These are phyloP conservation scores for Penaeus monodon DNA, from an alignment of 2,888 invertebrate genomes.

Conservation along the genomic window DNA sequence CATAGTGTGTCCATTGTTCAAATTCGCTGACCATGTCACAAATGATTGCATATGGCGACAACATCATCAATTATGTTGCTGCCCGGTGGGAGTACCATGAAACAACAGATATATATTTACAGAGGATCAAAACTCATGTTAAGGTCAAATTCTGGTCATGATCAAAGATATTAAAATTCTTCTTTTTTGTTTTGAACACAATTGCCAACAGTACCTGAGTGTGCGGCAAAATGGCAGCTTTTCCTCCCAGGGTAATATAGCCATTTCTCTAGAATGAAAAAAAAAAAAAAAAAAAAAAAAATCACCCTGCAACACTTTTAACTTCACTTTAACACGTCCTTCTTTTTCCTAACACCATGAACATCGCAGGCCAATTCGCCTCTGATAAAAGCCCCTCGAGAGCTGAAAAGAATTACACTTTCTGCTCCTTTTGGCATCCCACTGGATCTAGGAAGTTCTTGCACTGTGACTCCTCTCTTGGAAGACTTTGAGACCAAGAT, in stretches of 20 bases:
- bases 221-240: constrained; percentile 56
- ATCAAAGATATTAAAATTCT: constrained; percentile 25
- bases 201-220: constrained; percentile 61
- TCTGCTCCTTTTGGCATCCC: too few species aligned
- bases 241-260: constrained; percentile 35
- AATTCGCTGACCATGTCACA: constrained; percentile 45
- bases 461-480: constrained; percentile 41
- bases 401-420: too few species aligned
- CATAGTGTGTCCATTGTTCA: constrained; percentile 1
- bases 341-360: too few species aligned
- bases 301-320: too few species aligned
- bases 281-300: too few species aligned
- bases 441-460: constrained; percentile 21
- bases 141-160: constrained; percentile 39
- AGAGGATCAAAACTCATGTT: constrained; percentile 51
- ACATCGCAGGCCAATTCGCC: too few species aligned
- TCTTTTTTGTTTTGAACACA: constrained; percentile 43
- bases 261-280: constrained; percentile 4
- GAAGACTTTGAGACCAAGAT: constrained; percentile 52
- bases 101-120: constrained; percentile 41
- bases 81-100: constrained; percentile 57
- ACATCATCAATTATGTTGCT: constrained; percentile 47
- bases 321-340: too few species aligned
- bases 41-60: constrained; percentile 26
- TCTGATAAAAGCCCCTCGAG: too few species aligned